phyloP scores from a whole-genome alignment of 2,888 invertebrate species.

The Homarus gammarus region DNA sequence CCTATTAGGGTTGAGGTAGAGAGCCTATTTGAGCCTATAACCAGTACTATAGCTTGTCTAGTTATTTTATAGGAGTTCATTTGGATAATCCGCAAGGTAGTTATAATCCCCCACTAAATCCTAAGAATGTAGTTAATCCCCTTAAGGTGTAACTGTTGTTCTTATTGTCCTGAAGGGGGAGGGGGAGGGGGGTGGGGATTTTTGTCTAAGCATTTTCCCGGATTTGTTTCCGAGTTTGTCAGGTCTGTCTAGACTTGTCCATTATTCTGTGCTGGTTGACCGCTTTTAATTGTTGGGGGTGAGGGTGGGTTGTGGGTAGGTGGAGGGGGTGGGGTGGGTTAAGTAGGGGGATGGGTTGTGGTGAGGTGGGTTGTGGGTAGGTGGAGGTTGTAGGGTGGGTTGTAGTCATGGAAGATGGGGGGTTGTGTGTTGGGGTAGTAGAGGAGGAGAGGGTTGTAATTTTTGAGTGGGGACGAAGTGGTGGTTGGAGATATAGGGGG shows the following conservation, averaged over 20 bases:
- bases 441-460: too few relatives aligned
- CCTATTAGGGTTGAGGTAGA: too few relatives aligned
- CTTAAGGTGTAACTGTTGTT: conserved; percentile 42
- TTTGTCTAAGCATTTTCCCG: background rate
- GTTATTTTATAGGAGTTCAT: too few relatives aligned
- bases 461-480: background rate
- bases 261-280: conserved; percentile 10
- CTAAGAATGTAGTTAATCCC: conserved; percentile 32
- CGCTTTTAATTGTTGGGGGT: conserved; percentile 32
- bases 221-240: conserved; percentile 28
- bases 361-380: too few relatives aligned
- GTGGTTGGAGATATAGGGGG: background rate
- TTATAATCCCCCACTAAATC: background rate
- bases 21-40: too few relatives aligned
- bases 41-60: too few relatives aligned
- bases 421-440: too few relatives aligned
- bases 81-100: too few relatives aligned
- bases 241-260: conserved; percentile 7
- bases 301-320: background rate
- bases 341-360: too few relatives aligned
- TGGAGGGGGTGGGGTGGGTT: background rate
- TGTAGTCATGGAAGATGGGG: too few relatives aligned
- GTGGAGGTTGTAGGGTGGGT: too few relatives aligned
- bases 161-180: background rate
- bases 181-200: too few relatives aligned